A percentile compares a stretch with the other conserved stretches of the same genome.
These are phyloP conservation scores for Prinia subflava DNA, from an alignment of 2,113 vertebrate genomes.

Conservation along the genomic window DNA sequence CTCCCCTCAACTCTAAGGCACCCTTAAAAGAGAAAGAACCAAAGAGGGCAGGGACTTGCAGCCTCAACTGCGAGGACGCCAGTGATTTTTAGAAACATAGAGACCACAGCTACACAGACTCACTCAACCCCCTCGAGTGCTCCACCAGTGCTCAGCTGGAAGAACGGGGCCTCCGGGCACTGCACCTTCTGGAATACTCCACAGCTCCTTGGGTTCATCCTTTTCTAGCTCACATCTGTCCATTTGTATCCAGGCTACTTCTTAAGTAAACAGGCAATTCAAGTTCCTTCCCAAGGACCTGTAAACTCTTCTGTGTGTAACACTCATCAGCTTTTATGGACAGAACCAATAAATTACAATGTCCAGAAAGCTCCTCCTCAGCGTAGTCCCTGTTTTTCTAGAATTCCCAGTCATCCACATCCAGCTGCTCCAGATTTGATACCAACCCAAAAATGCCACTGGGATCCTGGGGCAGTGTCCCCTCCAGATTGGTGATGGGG, in stretches of 20 bases:
- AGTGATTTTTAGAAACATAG: background rate
- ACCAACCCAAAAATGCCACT: conserved; percentile 86
- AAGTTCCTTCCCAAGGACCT: conserved; percentile 40
- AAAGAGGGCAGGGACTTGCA: background rate
- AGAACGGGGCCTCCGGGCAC: background rate
- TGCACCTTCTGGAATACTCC: background rate
- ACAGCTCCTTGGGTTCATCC: background rate
- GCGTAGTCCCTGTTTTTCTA: conserved; percentile 49
- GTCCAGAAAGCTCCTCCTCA: background rate
- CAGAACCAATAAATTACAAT: conserved; percentile 42
- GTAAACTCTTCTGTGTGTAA: conserved; percentile 31
- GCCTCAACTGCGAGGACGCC: background rate
- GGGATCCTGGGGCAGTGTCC: conserved; percentile 75
- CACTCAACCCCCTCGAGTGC: background rate
- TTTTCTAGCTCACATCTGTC: background rate
- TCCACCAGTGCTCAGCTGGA: background rate
- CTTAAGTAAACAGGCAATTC: background rate
- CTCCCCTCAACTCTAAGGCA: conserved; percentile 37
- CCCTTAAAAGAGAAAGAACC: conserved; percentile 4
- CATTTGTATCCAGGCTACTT: background rate
- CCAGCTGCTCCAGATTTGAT: conserved; percentile 87
- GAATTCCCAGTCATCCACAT: conserved; percentile 98
- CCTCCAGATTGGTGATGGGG: conserved; percentile 83
- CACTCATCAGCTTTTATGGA: conserved; percentile 8
- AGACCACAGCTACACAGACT: background rate